phyloP scores from a whole-genome alignment of 2,797 vertebrate species.

The Danio jaintianensis region DNA sequence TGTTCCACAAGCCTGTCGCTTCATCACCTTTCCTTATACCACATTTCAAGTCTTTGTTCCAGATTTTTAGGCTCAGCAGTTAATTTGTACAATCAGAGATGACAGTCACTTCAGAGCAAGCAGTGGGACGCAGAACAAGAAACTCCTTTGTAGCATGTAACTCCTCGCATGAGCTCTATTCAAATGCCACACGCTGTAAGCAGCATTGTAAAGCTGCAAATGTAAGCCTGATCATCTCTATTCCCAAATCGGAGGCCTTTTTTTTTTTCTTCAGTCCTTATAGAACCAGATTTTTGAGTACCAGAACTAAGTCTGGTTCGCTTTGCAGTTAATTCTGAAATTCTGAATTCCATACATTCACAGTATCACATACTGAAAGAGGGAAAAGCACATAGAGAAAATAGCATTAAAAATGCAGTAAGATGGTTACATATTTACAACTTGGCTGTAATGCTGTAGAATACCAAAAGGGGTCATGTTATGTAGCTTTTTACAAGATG shows the following conservation, averaged over 20 bases:
- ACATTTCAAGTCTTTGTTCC: constrained; percentile 51
- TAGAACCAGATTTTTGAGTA: constrained; percentile 3
- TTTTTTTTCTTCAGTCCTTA: background rate
- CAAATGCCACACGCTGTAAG: constrained; percentile 15
- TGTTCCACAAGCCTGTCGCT: constrained; percentile 51
- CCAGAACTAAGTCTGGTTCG: background rate
- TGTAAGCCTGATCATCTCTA: background rate
- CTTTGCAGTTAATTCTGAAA: background rate
- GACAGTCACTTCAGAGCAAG: constrained; percentile 49
- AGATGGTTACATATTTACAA: too few relatives aligned
- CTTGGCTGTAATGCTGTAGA: too few relatives aligned
- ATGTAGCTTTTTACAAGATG: too few relatives aligned
- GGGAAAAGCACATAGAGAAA: too few relatives aligned
- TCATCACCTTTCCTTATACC: constrained; percentile 55
- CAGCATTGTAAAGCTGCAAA: constrained; percentile 4
- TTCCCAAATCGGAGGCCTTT: background rate
- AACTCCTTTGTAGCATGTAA: constrained; percentile 14
- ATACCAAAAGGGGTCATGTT: too few relatives aligned
- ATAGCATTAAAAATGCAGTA: too few relatives aligned
- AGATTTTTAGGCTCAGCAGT: constrained; percentile 39
- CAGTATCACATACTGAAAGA: background rate
- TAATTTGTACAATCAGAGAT: constrained; percentile 56
- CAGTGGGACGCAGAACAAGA: constrained; percentile 19
- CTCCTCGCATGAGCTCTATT: constrained; percentile 10
- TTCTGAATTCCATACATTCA: background rate